Percentiles rank a stretch among this genome's conserved stretches.
phyloP scores from a whole-genome alignment of 2,888 invertebrate species.

The Ypsolopha scabrella region DNA sequence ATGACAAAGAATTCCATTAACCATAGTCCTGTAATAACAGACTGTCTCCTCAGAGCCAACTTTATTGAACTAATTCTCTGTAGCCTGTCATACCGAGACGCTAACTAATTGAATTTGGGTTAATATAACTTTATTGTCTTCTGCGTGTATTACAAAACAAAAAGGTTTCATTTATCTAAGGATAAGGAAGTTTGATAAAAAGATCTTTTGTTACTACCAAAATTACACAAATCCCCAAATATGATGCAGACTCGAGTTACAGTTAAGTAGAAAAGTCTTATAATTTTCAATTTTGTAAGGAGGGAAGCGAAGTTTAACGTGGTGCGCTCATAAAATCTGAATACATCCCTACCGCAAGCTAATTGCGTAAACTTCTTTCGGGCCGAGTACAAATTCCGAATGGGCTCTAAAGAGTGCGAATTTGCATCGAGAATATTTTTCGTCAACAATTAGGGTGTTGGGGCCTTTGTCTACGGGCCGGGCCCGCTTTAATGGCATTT shows the following conservation, averaged over 20 bases:
- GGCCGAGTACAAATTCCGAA: conserved; percentile 60
- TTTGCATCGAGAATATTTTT: conserved; percentile 68
- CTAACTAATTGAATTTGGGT: no score
- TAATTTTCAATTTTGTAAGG: background rate
- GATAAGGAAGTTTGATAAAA: no score
- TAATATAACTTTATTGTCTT: no score
- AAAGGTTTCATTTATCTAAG: no score
- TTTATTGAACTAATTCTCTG: no score
- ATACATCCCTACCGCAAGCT: conserved; percentile 34
- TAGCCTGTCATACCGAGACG: no score
- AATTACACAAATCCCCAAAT: no score
- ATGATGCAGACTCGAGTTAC: no score
- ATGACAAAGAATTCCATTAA: background rate
- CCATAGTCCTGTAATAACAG: background rate
- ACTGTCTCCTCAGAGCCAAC: no score
- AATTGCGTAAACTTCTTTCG: conserved; percentile 60
- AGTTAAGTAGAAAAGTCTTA: background rate
- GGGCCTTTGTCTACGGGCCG: conserved; percentile 56
- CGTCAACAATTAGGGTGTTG: conserved; percentile 64
- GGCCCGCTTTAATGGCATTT: conserved; percentile 67
- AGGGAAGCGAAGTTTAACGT: background rate
- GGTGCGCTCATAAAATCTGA: conserved; percentile 19
- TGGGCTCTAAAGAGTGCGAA: conserved; percentile 64
- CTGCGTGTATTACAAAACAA: no score
- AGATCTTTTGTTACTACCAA: no score